A percentile compares a stretch with the other conserved stretches of the same genome.
These are phyloP conservation scores for Hyppa rectilinea DNA, from an alignment of 2,888 invertebrate genomes.

Conservation along the genomic window DNA sequence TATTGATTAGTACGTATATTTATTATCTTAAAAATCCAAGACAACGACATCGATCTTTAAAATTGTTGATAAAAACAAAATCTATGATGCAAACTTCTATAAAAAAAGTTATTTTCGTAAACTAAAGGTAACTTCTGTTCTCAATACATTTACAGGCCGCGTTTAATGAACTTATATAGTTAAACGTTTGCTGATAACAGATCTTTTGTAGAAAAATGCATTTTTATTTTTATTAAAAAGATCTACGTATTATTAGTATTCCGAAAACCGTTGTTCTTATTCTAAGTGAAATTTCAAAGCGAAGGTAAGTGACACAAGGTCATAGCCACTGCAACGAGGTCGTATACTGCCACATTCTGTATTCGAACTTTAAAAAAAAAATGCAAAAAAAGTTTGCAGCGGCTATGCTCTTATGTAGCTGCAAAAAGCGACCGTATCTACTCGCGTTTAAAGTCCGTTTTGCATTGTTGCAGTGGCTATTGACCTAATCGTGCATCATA, in stretches of 20 bases:
- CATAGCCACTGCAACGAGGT: conserved; percentile 90
- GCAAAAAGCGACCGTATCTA: conserved; percentile 71
- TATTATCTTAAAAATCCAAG: not conserved
- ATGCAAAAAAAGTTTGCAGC: conserved; percentile 81
- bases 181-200: not conserved
- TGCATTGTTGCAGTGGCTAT: conserved; percentile 98
- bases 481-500: conserved; percentile 99
- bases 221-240: not conserved
- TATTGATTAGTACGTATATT: not conserved
- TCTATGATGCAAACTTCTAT: not conserved
- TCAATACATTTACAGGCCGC: no score
- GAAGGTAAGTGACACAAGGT: conserved; percentile 82
- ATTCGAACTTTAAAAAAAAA: conserved; percentile 58
- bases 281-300: conserved; percentile 31
- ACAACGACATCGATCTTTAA: not conserved
- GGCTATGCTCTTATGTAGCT: conserved; percentile 90
- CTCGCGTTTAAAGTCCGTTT: conserved; percentile 65
- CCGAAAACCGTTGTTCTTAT: not conserved
- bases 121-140: not conserved
- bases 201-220: not conserved
- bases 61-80: not conserved
- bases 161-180: not conserved
- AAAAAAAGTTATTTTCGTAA: no score
- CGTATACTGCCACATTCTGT: conserved; percentile 64
- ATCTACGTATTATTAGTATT: not conserved